Evolutionary conservation across 2,113 vertebrate species (phyloP), one percentile per base, ranked within the genome.

Genomic region (Aramus guarauna): DNA sequence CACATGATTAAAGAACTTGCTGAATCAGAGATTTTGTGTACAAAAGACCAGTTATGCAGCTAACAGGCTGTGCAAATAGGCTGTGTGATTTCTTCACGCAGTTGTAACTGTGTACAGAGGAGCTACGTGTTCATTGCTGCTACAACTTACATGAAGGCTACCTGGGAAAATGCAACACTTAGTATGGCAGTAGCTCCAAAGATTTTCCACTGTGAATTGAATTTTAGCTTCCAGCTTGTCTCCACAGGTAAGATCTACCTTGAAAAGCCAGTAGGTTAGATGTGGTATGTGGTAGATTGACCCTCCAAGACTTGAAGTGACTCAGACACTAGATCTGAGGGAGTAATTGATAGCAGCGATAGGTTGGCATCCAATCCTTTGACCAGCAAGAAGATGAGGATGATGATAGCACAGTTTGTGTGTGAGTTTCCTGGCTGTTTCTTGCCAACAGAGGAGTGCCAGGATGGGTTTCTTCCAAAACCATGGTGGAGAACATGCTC

Each of bases 21-120:
- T 96, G 96, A 97, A 92, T 94, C 96, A 96, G 94, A 96, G 78
- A 76, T 83, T 90, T 83, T 47, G 90, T 90, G 75, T 74, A 93
- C 96, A 96, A 93, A 96, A 92, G 92, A 62, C 53, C 88, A 83
- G 90, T 80, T 97, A 86, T 86, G 94, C 95, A 93, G 96, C 95
- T 74, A 80, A 74, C 23, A 0, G 92, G 84, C 94, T 94, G 92
- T 92, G 92, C 94, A 96, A 94, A 92, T 80, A 90, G 78, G 22
- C 67, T 66, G 41, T 50, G 76, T 69, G 62, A 22, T 94, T 94
- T 79, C 90, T 90, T 95, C 55, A 1, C 2, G 5, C 36, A 36
- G 62, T 76, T 63, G 41, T 50, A 74, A 67, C 79, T 45, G n/a
- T 1, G 0, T 39, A 36, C 53, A 29, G 75, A 62, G 59, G 78